Conservation (phyloP, 2,888 invertebrate species). For the Nezara viridula region DNA sequence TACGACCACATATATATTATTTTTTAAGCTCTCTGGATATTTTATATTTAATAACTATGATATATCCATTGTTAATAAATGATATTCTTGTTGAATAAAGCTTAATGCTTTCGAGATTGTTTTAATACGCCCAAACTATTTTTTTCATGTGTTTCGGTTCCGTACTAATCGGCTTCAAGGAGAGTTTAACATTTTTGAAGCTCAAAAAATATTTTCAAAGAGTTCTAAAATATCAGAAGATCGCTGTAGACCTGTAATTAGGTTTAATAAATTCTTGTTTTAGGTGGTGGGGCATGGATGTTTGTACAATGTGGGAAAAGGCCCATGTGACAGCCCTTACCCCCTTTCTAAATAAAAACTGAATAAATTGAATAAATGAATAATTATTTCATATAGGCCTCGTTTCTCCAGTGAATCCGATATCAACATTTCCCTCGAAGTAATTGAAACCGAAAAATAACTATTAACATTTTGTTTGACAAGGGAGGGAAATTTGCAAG, state of each 20-base stretch:
- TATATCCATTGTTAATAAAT: too few species aligned
- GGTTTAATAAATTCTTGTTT: slow-evolving; percentile 40
- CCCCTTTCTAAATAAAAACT: slow-evolving; percentile 39
- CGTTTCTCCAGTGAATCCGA: background rate
- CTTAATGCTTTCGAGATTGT: too few species aligned
- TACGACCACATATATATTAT: too few species aligned
- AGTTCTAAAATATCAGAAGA: background rate
- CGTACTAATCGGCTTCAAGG: too few species aligned
- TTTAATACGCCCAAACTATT: too few species aligned
- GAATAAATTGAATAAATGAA: slow-evolving; percentile 58
- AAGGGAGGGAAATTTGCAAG: background rate
- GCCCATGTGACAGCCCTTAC: slow-evolving; percentile 18
- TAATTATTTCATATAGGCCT: background rate
- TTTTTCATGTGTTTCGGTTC: too few species aligned
- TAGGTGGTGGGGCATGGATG: background rate
- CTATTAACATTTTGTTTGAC: too few species aligned
- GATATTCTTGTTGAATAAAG: too few species aligned
- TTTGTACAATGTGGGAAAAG: slow-evolving; percentile 48
- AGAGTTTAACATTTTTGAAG: too few species aligned
- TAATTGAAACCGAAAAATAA: background rate
- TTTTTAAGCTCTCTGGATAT: too few species aligned
- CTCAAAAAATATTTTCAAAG: background rate
- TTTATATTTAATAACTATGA: too few species aligned
- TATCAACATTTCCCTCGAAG: background rate
- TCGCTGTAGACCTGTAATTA: background rate